These are phyloP conservation scores for Hyles vespertilio DNA, from an alignment of 1,140 invertebrate species.

Conservation along the genomic window DNA sequence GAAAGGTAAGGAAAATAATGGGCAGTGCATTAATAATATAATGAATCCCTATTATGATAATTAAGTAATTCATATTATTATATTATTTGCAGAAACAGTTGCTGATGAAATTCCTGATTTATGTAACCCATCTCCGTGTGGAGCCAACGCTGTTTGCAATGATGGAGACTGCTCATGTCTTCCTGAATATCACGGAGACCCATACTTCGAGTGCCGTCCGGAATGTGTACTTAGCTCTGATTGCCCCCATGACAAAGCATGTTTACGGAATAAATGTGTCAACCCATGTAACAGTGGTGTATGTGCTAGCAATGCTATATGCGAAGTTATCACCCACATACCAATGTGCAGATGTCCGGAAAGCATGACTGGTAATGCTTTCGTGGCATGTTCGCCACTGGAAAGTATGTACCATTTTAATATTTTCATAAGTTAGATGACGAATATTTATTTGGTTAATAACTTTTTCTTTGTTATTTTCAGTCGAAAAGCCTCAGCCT, in stretches of 20 bases:
- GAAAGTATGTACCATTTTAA: conserved; percentile 67
- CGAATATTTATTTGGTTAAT: not conserved
- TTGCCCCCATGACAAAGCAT: conserved; percentile 78
- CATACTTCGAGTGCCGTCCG: conserved; percentile 78
- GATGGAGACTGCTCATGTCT: conserved; percentile 81
- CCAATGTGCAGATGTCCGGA: conserved; percentile 81
- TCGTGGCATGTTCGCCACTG: conserved; percentile 78
- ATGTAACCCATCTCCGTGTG: conserved; percentile 84
- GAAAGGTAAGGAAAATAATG: conserved; percentile 51
- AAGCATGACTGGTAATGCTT: conserved; percentile 84
- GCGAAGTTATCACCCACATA: conserved; percentile 81
- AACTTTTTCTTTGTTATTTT: conserved; percentile 31
- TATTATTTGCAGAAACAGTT: conserved; percentile 48
- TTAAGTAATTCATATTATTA: not conserved
- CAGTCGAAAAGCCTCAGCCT: conserved; percentile 60
- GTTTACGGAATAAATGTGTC: conserved; percentile 78
- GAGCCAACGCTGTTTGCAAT: conserved; percentile 81
- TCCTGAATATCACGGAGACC: conserved; percentile 77
- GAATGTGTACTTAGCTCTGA: conserved; percentile 80
- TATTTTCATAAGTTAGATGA: no score
- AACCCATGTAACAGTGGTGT: conserved; percentile 79
- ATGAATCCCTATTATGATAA: conserved; percentile 26
- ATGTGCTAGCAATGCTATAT: conserved; percentile 83
- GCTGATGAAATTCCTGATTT: conserved; percentile 71
- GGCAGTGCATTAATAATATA: no score